Conservation (phyloP, 2,113 vertebrate species). For the Thalassoma bifasciatum region DNA sequence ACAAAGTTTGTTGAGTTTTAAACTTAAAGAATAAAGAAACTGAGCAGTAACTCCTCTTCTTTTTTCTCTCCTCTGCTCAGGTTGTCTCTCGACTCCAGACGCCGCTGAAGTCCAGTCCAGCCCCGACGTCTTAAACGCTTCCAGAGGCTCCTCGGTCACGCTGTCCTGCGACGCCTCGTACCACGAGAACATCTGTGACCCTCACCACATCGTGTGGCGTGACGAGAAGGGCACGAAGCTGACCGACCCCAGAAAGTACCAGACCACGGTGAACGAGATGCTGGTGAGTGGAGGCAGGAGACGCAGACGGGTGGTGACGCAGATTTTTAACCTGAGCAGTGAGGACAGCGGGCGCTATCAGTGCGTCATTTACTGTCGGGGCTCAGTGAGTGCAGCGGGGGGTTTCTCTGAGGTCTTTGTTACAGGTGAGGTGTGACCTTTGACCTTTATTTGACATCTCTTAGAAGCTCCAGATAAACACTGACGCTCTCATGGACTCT, state of each 20-base stretch:
- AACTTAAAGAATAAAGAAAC: too few relatives aligned
- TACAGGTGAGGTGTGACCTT: constrained; percentile 17
- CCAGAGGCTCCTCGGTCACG: constrained; percentile 37
- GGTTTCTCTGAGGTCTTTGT: constrained; percentile 8
- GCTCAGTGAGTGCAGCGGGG: not conserved
- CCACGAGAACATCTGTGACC: rapidly evolving
- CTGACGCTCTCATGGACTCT: too few relatives aligned
- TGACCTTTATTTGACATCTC: too few relatives aligned
- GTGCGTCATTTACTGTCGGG: constrained; percentile 20
- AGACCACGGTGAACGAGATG: constrained; percentile 55
- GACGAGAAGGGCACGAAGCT: rapidly evolving
- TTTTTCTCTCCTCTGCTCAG: too few relatives aligned
- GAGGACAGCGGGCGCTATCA: not conserved
- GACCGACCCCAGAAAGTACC: constrained; percentile 39
- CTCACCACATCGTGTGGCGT: constrained; percentile 9
- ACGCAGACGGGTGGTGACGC: constrained; percentile 59
- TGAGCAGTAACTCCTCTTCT: too few relatives aligned
- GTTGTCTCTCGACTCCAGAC: not conserved
- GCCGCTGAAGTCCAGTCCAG: not conserved
- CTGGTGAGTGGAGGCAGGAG: too few relatives aligned
- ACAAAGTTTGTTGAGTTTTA: too few relatives aligned
- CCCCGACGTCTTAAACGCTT: rapidly evolving
- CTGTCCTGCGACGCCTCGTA: constrained; percentile 35
- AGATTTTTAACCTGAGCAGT: constrained; percentile 23
- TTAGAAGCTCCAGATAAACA: too few relatives aligned